These are phyloP conservation scores for Drosophila nigricruria DNA, from an alignment of 2,888 invertebrate species.

Conservation along the genomic window DNA sequence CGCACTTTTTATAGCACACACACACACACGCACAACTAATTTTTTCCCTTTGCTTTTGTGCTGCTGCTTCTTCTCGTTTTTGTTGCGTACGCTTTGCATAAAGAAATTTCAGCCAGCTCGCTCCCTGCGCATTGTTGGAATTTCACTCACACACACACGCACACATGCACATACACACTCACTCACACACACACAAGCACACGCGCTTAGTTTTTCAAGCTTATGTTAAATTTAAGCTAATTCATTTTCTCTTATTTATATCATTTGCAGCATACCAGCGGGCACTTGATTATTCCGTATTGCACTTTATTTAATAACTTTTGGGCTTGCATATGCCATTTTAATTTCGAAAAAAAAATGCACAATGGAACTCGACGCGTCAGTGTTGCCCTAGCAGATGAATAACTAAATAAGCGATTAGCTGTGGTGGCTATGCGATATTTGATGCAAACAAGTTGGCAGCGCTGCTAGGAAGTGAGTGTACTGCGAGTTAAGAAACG, in stretches of 20 bases:
- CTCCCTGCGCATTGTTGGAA: constrained; percentile 75
- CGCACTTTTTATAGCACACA: constrained; percentile 59
- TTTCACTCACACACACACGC: constrained; percentile 60
- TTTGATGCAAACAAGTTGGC: background rate
- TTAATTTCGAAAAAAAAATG: constrained; percentile 64
- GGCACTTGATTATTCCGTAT: constrained; percentile 15
- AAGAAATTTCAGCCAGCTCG: constrained; percentile 66
- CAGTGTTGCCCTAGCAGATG: constrained; percentile 48
- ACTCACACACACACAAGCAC: constrained; percentile 32
- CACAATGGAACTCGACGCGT: constrained; percentile 52
- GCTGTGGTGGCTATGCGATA: constrained; percentile 19
- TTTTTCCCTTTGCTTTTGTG: constrained; percentile 46
- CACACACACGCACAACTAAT: constrained; percentile 32
- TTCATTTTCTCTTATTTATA: constrained; percentile 5
- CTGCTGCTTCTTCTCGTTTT: constrained; percentile 45
- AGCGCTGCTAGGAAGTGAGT: background rate
- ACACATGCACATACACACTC: constrained; percentile 46
- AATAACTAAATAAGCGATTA: constrained; percentile 19
- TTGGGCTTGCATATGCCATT: constrained; percentile 45
- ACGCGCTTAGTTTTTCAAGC: constrained; percentile 51
- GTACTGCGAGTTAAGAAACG: constrained; percentile 18
- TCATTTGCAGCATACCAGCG: constrained; percentile 25
- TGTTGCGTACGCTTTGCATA: constrained; percentile 65
- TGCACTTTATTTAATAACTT: constrained; percentile 48
- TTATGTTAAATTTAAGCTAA: constrained; percentile 19